Percentiles rank a stretch among this genome's conserved stretches.
These are phyloP conservation scores for Dryobota labecula DNA, from an alignment of 2,888 invertebrate genomes.

Conservation along the genomic window DNA sequence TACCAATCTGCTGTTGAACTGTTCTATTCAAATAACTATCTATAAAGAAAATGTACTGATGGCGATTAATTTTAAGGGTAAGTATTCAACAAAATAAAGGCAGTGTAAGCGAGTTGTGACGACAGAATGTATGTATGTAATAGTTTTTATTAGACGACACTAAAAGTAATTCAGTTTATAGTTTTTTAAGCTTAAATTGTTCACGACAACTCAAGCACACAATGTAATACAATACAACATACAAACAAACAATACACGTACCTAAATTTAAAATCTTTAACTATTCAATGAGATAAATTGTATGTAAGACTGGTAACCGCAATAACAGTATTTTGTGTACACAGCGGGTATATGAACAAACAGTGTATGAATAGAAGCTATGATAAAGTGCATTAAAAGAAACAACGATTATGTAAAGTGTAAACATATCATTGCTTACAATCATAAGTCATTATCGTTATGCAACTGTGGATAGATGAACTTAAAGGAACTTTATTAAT, in stretches of 20 bases:
- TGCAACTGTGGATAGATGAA: conserved; percentile 41
- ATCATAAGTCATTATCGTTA: conserved; percentile 45
- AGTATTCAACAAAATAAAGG: conserved; percentile 52
- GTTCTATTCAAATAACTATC: conserved; percentile 52
- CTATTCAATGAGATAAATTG: conserved; percentile 55
- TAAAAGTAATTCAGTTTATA: conserved; percentile 55
- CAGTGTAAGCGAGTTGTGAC: conserved; percentile 63
- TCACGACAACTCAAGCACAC: conserved; percentile 63
- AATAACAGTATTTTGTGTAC: conserved; percentile 56
- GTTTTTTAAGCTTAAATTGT: conserved; percentile 54
- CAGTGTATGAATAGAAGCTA: conserved; percentile 48
- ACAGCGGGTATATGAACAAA: conserved; percentile 55
- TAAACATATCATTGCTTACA: conserved; percentile 41
- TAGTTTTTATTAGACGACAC: conserved; percentile 33
- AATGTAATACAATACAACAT: conserved; percentile 58
- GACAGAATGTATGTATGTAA: conserved; percentile 51
- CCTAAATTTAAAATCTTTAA: conserved; percentile 48
- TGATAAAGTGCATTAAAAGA: conserved; percentile 53
- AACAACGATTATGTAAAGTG: conserved; percentile 42
- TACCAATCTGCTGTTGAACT: conserved; percentile 67
- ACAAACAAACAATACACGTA: conserved; percentile 61
- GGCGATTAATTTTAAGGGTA: conserved; percentile 38
- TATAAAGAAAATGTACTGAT: conserved; percentile 59
- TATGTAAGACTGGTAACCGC: conserved; percentile 59
- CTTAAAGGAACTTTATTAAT: conserved; percentile 54